Percentiles rank a stretch among this genome's conserved stretches.
Evolutionary conservation across 2,888 invertebrate genomes (phyloP).

Genomic region (Xestia c-nigrum): DNA sequence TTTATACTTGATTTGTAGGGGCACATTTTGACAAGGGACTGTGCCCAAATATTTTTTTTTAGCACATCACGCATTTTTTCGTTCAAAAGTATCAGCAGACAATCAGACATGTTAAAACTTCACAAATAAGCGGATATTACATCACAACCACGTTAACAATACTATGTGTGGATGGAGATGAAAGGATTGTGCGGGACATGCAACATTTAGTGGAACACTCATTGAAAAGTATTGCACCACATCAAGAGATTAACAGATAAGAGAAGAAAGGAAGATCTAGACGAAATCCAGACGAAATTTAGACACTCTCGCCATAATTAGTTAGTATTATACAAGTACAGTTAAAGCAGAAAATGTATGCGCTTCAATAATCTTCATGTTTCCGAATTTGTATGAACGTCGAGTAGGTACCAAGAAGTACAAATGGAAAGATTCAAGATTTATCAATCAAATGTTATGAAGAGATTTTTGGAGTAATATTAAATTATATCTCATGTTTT

Average conservation of each 20-base stretch:
- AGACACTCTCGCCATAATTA: neutral
- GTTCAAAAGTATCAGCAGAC: constrained; percentile 57
- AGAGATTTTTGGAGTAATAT: neutral
- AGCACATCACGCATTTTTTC: no score
- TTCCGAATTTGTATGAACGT: neutral
- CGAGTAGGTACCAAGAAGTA: neutral
- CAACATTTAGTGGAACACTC: constrained; percentile 47
- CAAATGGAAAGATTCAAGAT: neutral
- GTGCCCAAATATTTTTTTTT: neutral
- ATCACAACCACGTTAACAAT: constrained; percentile 49
- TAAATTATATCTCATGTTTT: no score
- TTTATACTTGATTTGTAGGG: neutral
- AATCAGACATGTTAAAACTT: constrained; percentile 22
- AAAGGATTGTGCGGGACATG: constrained; percentile 65
- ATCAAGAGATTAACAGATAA: neutral
- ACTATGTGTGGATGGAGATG: constrained; percentile 65
- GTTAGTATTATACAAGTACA: neutral
- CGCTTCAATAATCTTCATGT: neutral
- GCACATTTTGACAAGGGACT: neutral
- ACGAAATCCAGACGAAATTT: neutral
- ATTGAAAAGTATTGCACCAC: constrained; percentile 22
- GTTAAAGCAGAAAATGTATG: neutral
- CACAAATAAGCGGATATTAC: constrained; percentile 48
- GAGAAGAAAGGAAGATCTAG: neutral
- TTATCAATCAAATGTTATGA: neutral